phyloP scores from a whole-genome alignment of 2,888 invertebrate species.

The Halictus ligatus region DNA sequence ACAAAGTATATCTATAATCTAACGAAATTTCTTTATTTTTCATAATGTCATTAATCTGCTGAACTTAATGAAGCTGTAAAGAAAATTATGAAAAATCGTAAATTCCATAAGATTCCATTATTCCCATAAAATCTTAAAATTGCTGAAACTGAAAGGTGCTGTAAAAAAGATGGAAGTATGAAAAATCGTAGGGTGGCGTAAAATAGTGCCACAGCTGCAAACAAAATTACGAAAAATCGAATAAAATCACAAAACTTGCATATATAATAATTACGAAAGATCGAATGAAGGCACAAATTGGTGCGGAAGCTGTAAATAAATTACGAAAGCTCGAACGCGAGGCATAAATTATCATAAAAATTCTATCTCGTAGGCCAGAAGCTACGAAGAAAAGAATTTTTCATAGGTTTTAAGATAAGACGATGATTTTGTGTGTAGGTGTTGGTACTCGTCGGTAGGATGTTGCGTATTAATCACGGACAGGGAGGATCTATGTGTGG shows the following conservation, averaged over 20 bases:
- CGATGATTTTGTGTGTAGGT: constrained; percentile 27
- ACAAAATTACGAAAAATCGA: too few species aligned
- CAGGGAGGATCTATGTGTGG: constrained; percentile 35
- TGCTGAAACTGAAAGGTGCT: too few species aligned
- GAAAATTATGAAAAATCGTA: not conserved
- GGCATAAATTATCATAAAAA: not conserved
- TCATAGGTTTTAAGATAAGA: constrained; percentile 29
- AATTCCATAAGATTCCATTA: too few species aligned
- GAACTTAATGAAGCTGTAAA: not conserved
- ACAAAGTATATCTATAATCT: too few species aligned
- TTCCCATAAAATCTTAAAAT: too few species aligned
- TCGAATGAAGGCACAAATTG: not conserved
- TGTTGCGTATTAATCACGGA: constrained; percentile 44
- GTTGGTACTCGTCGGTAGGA: constrained; percentile 18
- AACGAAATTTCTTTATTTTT: not conserved
- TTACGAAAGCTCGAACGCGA: not conserved
- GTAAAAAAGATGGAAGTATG: too few species aligned
- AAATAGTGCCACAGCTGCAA: too few species aligned
- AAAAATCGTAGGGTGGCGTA: too few species aligned
- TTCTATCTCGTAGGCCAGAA: not conserved
- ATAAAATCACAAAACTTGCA: not conserved
- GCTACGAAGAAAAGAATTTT: not conserved
- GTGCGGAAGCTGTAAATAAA: not conserved
- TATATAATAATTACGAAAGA: not conserved
- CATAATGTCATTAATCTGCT: not conserved